Evolutionary conservation across 2,888 invertebrate species (phyloP).

Genomic region (Gnatocerus cornutus): DNA sequence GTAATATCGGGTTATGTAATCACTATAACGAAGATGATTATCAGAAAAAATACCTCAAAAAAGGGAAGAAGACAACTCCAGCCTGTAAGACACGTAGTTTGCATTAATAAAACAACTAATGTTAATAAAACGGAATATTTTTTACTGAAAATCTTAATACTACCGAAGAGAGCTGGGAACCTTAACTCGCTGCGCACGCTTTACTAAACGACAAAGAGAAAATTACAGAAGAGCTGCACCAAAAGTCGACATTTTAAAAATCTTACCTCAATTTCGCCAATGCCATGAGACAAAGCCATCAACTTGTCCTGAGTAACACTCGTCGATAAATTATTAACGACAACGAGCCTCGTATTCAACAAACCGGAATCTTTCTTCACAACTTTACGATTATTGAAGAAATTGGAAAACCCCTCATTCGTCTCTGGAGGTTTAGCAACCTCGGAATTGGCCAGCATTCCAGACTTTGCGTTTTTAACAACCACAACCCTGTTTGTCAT

Average conservation of each 20-base stretch:
- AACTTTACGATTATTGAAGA: conserved; percentile 61
- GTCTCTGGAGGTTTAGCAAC: conserved; percentile 5
- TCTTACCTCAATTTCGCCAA: conserved; percentile 72
- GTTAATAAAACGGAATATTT: neutral
- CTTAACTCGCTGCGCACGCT: neutral
- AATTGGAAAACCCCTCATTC: conserved; percentile 36
- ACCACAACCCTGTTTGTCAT: conserved; percentile 38
- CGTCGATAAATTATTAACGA: conserved; percentile 72
- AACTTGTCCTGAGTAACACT: conserved; percentile 71
- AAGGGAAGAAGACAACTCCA: too few relatives aligned
- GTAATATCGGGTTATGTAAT: too few relatives aligned
- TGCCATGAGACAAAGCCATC: conserved; percentile 71
- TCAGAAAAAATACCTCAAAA: too few relatives aligned
- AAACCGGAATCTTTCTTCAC: conserved; percentile 60
- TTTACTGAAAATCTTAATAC: neutral
- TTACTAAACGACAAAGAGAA: conserved; percentile 8
- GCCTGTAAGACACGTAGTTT: too few relatives aligned
- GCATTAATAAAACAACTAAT: neutral
- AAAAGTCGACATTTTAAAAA: neutral
- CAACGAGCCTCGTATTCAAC: conserved; percentile 69
- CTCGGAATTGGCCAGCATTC: neutral
- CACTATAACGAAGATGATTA: too few relatives aligned
- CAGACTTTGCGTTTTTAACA: neutral
- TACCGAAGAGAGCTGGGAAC: neutral
- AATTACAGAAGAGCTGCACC: conserved; percentile 11